Conservation (phyloP, 2,888 invertebrate species). For the Chrysina gloriosa region DNA sequence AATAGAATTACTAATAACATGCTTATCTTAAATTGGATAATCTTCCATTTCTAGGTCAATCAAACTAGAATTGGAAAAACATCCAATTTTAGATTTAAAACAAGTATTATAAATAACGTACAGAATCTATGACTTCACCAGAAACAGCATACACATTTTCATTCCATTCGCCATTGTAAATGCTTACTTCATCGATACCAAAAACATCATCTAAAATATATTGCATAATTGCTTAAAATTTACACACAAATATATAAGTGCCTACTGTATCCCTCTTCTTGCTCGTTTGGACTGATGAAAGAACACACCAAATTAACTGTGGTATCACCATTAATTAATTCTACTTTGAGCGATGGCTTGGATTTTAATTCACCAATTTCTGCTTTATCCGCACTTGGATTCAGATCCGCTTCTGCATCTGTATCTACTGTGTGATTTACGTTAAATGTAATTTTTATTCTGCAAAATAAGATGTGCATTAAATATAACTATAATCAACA, state of each 20-base stretch:
- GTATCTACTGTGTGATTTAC: conserved; percentile 96
- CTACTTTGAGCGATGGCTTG: conserved; percentile 91
- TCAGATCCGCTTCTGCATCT: conserved; percentile 76
- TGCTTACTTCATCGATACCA: conserved; percentile 92
- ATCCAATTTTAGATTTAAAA: conserved; percentile 8
- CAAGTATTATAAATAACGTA: conserved; percentile 65
- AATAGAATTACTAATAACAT: no score
- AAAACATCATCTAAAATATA: conserved; percentile 82
- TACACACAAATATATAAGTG: conserved; percentile 43
- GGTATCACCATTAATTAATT: conserved; percentile 80
- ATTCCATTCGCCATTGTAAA: conserved; percentile 88
- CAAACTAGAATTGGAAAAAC: no score
- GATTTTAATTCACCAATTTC: conserved; percentile 88
- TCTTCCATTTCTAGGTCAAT: no score
- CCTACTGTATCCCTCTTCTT: conserved; percentile 80
- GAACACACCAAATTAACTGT: conserved; percentile 89
- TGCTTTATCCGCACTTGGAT: conserved; percentile 74
- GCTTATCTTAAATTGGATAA: no score
- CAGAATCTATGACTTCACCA: conserved; percentile 95
- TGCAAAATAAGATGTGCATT: conserved; percentile 60
- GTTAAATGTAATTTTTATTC: conserved; percentile 85
- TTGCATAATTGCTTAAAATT: not conserved
- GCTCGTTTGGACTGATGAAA: conserved; percentile 73
- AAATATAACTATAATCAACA: conserved; percentile 1
- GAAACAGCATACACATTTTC: conserved; percentile 91